Evolutionary conservation across 2,113 vertebrate genomes (phyloP), one percentile per base, ranked within the genome.

Genomic region (Barnardius zonarius): DNA sequence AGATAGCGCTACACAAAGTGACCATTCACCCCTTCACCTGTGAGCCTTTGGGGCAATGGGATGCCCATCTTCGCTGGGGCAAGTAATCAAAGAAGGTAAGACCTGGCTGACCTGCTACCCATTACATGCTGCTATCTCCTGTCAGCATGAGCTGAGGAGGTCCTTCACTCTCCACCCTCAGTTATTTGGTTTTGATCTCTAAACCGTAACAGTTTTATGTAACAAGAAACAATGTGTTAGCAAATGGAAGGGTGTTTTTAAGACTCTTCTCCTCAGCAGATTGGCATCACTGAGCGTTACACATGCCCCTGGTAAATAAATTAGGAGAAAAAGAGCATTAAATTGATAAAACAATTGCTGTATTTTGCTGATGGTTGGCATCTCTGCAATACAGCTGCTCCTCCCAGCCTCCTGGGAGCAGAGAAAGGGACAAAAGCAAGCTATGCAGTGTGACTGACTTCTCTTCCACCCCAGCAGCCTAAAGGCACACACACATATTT

Each of bases 361-460:
- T 94, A 95, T 94, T 96, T 96, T 97, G 77, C 93, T 92, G 86
- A 82, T 3, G 37, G 80, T 78, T 97, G 95, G 95, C 96, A 96
- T 89, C 88, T 61, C 81, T 92, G 80, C 86, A 67, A 48, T 66
- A 64, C 96, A 97, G 95, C 96, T 97, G 96, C 86, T 88, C 68
- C 80, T 92, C 85, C 54, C 35, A 0, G 92, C 86, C 75, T 94
- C 82, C 63, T 93, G 90, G 84, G 75, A 91, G 67, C n/a, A 67
- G 67, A 61, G 13, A 79, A 95, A 74, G 67, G 93, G 87, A 97
- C 96, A 97, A 95, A 90, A 91, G 85, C 0, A 0, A 94, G 78
- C 89, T 95, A 51, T 90, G 84, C 59, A 74, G 55, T 39, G 16
- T 76, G 78, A 80, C 24, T 95, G 90, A 62, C 70, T 46, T 94